Percentiles rank a stretch among this genome's conserved stretches.
Conservation (phyloP, 2,888 invertebrate species). For the Cosmia pyralina region DNA sequence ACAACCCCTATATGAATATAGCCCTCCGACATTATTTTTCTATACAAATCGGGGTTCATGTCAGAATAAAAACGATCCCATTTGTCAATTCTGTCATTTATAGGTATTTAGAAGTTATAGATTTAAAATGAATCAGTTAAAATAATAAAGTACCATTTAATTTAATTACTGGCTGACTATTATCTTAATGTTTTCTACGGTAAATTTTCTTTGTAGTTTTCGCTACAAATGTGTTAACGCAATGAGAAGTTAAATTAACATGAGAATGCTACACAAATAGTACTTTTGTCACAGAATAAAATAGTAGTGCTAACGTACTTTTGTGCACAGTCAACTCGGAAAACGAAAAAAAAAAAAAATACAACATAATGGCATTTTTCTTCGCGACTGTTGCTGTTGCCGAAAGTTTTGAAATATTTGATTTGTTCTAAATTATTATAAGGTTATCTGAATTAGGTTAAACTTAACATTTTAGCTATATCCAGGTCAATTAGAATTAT, state of each 20-base stretch:
- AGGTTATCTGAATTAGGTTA: constrained; percentile 6
- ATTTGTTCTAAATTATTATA: constrained; percentile 14
- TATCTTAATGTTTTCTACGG: constrained; percentile 8
- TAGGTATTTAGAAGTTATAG: neutral
- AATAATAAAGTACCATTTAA: neutral
- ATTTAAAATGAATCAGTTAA: neutral
- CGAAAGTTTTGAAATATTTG: neutral
- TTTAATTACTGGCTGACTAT: neutral
- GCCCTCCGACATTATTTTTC: constrained; percentile 16
- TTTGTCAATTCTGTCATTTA: neutral
- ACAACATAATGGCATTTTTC: too few relatives aligned
- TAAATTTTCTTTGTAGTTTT: constrained; percentile 16
- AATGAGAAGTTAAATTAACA: constrained; percentile 26
- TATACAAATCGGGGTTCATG: constrained; percentile 10
- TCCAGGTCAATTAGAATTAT: neutral
- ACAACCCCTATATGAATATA: constrained; percentile 37
- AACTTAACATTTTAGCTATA: neutral
- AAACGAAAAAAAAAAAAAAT: neutral
- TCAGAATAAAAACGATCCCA: neutral
- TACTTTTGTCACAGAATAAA: too few relatives aligned
- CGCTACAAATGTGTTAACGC: constrained; percentile 19
- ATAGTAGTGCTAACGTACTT: too few relatives aligned
- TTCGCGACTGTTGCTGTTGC: too few relatives aligned
- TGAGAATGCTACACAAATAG: constrained; percentile 13
- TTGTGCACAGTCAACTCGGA: neutral